Evolutionary conservation across 2,888 invertebrate species (phyloP), one percentile per base, ranked within the genome.

Genomic region (Netelia melanura): DNA sequence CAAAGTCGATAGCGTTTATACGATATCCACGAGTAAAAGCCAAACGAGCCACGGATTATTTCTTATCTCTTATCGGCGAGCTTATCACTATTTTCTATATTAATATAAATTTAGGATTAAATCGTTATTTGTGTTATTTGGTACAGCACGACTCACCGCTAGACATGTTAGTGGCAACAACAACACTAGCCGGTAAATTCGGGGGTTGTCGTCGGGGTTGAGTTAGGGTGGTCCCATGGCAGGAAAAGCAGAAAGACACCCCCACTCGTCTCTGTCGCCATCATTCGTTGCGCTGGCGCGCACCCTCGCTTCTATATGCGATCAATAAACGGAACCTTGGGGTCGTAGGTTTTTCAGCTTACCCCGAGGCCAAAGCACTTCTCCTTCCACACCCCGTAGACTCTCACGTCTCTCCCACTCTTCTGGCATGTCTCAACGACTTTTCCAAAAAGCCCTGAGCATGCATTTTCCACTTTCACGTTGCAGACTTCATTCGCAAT

Each of bases 131-230:
- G n/a, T 38, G 38, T 25, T 62, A 25, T 43, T 65, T 64, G 23
- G 11, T 54, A 21, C 10, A 38, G 38, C 25, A 68, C 75, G 75
- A 91, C 92, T 89, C 90, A 92, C 92, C 92, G 90, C 91, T 89
- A 83, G 92, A 92, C 92, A 92, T 92, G 74, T 87, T 89, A 84
- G 85, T 85, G 87, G 89, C 83, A 85, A 88, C 86, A 86, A 89
- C 86, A 88, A 89, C 87, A 89, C 87, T 87, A 86, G 82, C 89
- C 89, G 88, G 87, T 83, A 70, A 85, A 86, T 84, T 52, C 48
- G 62, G 54, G 64, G 54, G 64, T 68, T 72, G 58, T 54, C 72
- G 58, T 84, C 75, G 84, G 84, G 79, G 83, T 81, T 79, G 71
- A 83, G 85, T 84, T 72, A 62, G 85, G 83, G 74, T 70, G 48